A percentile compares a stretch with the other conserved stretches of the same genome.
These are phyloP conservation scores for Carassius gibelio DNA, from an alignment of 2,113 vertebrate species.

Conservation along the genomic window DNA sequence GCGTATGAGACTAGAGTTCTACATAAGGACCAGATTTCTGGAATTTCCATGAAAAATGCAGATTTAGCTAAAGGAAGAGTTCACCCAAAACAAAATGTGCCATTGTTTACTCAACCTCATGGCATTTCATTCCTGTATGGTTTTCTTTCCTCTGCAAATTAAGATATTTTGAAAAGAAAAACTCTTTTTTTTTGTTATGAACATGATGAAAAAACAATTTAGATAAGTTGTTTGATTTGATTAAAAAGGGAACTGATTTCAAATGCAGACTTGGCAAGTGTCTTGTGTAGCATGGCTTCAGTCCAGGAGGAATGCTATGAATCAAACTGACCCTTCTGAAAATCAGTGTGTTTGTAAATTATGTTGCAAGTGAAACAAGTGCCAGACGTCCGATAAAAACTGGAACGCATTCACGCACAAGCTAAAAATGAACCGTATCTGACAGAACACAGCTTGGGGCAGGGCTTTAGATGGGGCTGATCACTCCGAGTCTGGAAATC, in stretches of 20 bases:
- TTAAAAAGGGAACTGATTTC: conserved; percentile 7
- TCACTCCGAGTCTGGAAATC: conserved; percentile 51
- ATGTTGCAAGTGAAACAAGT: conserved; percentile 20
- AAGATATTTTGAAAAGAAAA: background rate
- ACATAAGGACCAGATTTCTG: background rate
- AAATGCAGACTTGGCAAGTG: conserved; percentile 24
- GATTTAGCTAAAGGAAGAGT: background rate
- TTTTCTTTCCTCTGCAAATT: background rate
- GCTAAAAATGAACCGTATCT: conserved; percentile 9
- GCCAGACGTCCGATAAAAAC: conserved; percentile 19
- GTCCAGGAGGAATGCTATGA: conserved; percentile 16
- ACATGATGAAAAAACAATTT: background rate
- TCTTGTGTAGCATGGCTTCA: conserved; percentile 20
- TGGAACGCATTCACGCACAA: conserved; percentile 2
- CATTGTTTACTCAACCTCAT: background rate
- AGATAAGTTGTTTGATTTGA: background rate
- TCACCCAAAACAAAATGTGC: background rate
- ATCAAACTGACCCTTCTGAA: conserved; percentile 18
- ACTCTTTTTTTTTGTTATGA: background rate
- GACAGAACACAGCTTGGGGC: conserved; percentile 13
- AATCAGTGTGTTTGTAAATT: conserved; percentile 45
- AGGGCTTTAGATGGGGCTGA: conserved; percentile 34
- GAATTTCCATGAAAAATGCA: conserved; percentile 17
- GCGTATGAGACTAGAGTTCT: background rate
- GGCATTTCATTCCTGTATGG: background rate